These are phyloP conservation scores for Hermodice carunculata DNA, from an alignment of 2,888 invertebrate genomes.

Conservation along the genomic window DNA sequence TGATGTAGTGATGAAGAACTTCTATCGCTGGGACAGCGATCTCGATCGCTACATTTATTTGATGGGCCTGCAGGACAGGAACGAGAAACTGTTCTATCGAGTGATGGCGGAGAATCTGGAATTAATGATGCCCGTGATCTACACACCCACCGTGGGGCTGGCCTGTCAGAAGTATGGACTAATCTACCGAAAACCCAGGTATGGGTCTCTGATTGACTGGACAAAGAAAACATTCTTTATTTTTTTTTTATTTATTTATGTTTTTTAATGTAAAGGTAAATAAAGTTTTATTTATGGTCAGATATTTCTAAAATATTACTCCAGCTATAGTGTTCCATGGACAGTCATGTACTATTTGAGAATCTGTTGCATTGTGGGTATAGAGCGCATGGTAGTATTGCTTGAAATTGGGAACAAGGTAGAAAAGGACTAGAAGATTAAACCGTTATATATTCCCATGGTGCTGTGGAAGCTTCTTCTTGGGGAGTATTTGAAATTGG, in stretches of 20 bases:
- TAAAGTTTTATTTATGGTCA: background rate
- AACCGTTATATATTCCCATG: too few relatives aligned
- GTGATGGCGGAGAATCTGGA: conserved; percentile 89
- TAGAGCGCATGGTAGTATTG: too few relatives aligned
- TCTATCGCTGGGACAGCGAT: conserved; percentile 78
- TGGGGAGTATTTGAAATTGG: background rate
- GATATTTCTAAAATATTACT: too few relatives aligned
- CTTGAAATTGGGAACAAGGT: too few relatives aligned
- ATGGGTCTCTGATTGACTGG: too few relatives aligned
- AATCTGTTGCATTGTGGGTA: too few relatives aligned
- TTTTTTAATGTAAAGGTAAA: background rate
- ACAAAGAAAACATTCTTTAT: too few relatives aligned
- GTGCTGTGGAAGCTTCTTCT: too few relatives aligned
- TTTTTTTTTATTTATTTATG: background rate
- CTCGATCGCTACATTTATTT: conserved; percentile 65
- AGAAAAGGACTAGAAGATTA: too few relatives aligned
- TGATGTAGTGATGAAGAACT: conserved; percentile 76
- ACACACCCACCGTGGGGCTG: conserved; percentile 97
- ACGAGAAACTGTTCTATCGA: conserved; percentile 95
- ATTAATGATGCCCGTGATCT: conserved; percentile 96
- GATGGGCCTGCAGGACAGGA: conserved; percentile 81
- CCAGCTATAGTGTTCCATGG: too few relatives aligned
- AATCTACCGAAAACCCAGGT: conserved; percentile 87
- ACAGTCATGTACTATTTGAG: too few relatives aligned
- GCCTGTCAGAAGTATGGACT: conserved; percentile 98